A percentile compares a stretch with the other conserved stretches of the same genome.
phyloP scores from a whole-genome alignment of 2,888 invertebrate species.

The Sinotaia quadrata region DNA sequence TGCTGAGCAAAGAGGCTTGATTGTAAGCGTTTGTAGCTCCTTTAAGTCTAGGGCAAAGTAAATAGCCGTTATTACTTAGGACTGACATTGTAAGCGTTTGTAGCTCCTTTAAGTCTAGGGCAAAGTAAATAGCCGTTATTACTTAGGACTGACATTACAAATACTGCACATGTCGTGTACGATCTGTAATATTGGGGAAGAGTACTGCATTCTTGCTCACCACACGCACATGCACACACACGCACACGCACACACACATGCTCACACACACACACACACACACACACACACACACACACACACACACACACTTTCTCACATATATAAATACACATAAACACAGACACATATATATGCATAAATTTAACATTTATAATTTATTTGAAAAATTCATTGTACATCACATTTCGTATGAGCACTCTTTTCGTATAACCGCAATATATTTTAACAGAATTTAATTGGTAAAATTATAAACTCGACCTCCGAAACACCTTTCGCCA shows the following conservation, averaged over 20 bases:
- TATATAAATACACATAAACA: not conserved
- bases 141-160: no score
- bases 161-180: no score
- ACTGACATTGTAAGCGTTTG: not conserved
- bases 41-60: not conserved
- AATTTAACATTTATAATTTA: no score
- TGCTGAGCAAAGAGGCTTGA: no score
- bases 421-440: no score
- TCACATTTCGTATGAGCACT: no score
- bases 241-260: not conserved
- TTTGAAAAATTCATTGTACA: no score
- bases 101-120: not conserved
- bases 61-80: not conserved
- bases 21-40: not conserved
- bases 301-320: not conserved
- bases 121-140: not conserved
- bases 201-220: no score
- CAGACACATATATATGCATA: not conserved
- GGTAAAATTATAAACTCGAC: no score
- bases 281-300: not conserved
- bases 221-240: not conserved
- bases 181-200: no score
- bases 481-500: no score
- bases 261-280: not conserved
- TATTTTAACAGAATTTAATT: no score